Evolutionary conservation across 2,797 vertebrate species (phyloP), one percentile per base, ranked within the genome.

Genomic region (Mus caroli): DNA sequence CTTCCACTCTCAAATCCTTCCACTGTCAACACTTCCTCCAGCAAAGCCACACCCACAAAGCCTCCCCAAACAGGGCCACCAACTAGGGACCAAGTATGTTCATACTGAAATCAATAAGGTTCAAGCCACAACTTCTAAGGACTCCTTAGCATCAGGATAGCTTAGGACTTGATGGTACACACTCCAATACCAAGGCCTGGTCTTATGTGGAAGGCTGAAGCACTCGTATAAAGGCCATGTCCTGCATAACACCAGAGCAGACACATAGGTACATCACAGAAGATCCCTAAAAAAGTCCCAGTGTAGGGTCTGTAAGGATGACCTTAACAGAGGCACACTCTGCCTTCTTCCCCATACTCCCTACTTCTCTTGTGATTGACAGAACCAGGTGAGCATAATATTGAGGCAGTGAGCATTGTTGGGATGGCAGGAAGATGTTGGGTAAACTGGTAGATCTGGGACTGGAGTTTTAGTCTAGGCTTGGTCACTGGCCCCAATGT

Each of bases 361-460:
- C 40, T 58, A 26, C 12, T 73, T 91, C 91, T 94, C 80, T 90
- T n/a, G 75, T 97, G 71, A 96, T 80, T 69, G 87, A 88, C 60
- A 26, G 26, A 75, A 73, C 60, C 31, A 34, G 37, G 46, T 62
- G 40, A 62, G 28, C 4, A 46, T 14, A n/a, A 22, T 40, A 26
- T 40, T 76, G 54, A 15, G n/a, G 20, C 17, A 46, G 19, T 1
- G n/a, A 58, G 7, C 71, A 24, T 15, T 76, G 69, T 22, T 34
- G 6, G 46, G 10, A n/a, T 2, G 8, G 8, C 10, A 64, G 62
- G 90, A 24, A 64, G 40, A 20, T 1, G 0, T 1, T 40, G 17
- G 20, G 34, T 26, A 26, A 94, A 69, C 13, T 6, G 34, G 24
- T 22, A 12, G 50, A 67, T 19, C 26, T 50, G 37, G 14, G 37